A percentile compares a stretch with the other conserved stretches of the same genome.
Evolutionary conservation across 2,888 invertebrate genomes (phyloP).

Genomic region (Autographa gamma): DNA sequence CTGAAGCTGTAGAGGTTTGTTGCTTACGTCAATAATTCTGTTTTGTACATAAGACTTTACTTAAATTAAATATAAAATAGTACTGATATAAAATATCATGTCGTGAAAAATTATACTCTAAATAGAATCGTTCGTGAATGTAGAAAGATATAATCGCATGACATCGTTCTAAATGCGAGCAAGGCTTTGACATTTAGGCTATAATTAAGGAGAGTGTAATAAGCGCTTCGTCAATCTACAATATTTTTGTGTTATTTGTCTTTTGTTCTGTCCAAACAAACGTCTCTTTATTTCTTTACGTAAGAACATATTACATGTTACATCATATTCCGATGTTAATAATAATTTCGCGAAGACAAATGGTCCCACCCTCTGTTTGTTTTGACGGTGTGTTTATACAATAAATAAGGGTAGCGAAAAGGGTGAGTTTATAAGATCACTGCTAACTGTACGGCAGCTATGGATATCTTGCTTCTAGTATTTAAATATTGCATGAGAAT

Average conservation of each 20-base stretch:
- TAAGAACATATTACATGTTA: constrained; percentile 33
- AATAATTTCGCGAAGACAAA: constrained; percentile 37
- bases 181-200: too few species aligned
- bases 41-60: neutral
- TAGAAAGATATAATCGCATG: too few species aligned
- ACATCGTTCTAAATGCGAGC: too few species aligned
- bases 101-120: too few species aligned
- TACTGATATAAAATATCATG: too few species aligned
- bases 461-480: neutral
- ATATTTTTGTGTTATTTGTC: neutral
- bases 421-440: constrained; percentile 20
- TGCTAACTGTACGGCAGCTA: constrained; percentile 1
- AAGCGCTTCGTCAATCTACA: neutral
- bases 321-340: constrained; percentile 31
- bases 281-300: constrained; percentile 14
- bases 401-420: constrained; percentile 31
- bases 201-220: too few species aligned
- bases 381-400: constrained; percentile 41
- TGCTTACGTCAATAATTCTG: neutral
- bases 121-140: too few species aligned
- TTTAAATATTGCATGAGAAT: neutral
- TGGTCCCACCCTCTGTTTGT: constrained; percentile 36
- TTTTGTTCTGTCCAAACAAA: neutral
- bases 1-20: constrained; percentile 33
- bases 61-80: neutral